Conservation (phyloP, 2,888 invertebrate genomes). For the Cylloceria caligata region DNA sequence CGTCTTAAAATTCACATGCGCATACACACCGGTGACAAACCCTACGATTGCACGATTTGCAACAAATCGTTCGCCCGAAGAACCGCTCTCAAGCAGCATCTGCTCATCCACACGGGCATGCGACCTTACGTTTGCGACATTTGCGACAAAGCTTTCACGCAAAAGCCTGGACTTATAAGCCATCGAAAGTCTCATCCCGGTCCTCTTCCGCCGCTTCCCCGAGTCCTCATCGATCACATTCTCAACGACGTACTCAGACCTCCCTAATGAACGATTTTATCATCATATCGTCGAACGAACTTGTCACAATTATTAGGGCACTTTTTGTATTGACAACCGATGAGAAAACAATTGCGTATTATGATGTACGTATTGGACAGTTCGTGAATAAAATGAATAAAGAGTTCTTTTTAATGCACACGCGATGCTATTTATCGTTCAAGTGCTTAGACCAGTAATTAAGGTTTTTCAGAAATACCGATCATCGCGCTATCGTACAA, state of each 20-base stretch:
- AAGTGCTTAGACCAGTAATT: constrained; percentile 4
- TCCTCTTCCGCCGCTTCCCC: constrained; percentile 81
- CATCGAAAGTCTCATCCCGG: constrained; percentile 83
- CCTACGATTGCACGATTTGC: constrained; percentile 80
- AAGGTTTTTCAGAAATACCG: background rate
- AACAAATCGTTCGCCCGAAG: constrained; percentile 79
- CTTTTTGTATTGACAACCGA: constrained; percentile 15
- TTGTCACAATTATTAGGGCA: constrained; percentile 20
- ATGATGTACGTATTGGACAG: constrained; percentile 2
- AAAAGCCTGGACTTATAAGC: constrained; percentile 82
- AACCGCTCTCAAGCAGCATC: constrained; percentile 81
- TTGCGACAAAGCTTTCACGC: constrained; percentile 82
- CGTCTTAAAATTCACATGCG: constrained; percentile 82
- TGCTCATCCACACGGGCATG: constrained; percentile 81
- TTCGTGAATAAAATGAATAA: constrained; percentile 4
- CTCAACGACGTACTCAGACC: constrained; percentile 75
- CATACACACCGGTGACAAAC: constrained; percentile 82
- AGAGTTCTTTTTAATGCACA: background rate
- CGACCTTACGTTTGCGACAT: constrained; percentile 82
- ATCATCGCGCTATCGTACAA: background rate
- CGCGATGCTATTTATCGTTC: constrained; percentile 10
- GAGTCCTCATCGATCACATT: constrained; percentile 82
- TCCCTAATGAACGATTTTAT: constrained; percentile 72
- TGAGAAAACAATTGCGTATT: constrained; percentile 4
- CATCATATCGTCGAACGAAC: background rate